These are phyloP conservation scores for Microcebus murinus DNA, from an alignment of 2,113 vertebrate species.

Conservation along the genomic window DNA sequence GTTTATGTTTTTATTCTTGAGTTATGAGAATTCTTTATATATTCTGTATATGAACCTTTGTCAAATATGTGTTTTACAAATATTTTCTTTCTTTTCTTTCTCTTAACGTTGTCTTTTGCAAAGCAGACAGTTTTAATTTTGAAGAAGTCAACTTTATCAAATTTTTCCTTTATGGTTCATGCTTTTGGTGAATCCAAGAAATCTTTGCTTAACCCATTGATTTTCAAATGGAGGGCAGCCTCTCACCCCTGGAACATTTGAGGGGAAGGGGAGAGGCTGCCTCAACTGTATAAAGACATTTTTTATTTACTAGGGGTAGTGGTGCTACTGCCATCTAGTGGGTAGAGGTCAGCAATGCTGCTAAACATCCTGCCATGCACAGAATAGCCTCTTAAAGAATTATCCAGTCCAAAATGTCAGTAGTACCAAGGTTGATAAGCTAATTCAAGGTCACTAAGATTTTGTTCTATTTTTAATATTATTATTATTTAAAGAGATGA, in stretches of 20 bases:
- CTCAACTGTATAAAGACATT: background rate
- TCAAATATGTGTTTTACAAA: background rate
- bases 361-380: no score
- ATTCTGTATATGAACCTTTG: background rate
- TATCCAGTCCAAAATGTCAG: background rate
- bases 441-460: background rate
- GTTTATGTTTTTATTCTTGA: background rate
- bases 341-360: background rate
- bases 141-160: background rate
- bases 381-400: background rate
- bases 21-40: background rate
- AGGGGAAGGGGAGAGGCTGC: no score
- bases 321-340: background rate
- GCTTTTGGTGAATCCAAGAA: background rate
- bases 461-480: background rate
- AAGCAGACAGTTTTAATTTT: background rate
- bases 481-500: background rate
- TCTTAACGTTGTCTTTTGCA: background rate
- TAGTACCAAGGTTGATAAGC: background rate
- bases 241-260: background rate
- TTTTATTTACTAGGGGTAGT: background rate
- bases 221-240: background rate
- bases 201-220: background rate
- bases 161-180: background rate
- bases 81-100: background rate